phyloP scores from a whole-genome alignment of 1,140 invertebrate species.

The Caenorhabditis brenneri region DNA sequence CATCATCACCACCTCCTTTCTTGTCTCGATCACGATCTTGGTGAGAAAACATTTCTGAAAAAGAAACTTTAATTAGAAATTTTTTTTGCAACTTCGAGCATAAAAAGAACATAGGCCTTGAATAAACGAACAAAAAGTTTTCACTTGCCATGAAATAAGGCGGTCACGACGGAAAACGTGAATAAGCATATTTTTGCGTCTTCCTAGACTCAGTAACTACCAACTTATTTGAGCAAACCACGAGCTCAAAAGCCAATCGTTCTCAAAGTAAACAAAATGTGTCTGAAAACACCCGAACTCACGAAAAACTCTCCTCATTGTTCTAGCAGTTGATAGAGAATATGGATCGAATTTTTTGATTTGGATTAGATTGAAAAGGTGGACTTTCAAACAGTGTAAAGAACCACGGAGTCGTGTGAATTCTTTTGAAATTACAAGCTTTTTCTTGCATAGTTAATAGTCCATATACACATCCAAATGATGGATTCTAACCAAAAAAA shows the following conservation, averaged over 20 bases:
- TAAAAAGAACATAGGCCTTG: background rate
- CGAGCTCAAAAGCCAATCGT: background rate
- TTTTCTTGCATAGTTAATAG: no score
- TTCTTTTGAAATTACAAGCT: no score
- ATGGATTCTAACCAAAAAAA: no score
- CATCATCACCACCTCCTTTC: conserved; percentile 1
- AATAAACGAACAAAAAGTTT: background rate
- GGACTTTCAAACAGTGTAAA: no score
- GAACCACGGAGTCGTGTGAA: no score
- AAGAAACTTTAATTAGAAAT: background rate
- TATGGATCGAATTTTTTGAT: background rate
- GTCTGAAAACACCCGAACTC: conserved; percentile 12
- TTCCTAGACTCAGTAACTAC: background rate
- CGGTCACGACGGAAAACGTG: background rate
- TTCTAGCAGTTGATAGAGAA: background rate
- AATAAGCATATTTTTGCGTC: conserved; percentile 17
- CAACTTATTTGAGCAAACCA: conserved; percentile 7
- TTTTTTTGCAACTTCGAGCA: background rate
- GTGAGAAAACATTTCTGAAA: conserved; percentile 11
- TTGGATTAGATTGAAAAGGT: no score
- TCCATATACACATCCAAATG: no score
- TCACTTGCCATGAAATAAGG: background rate
- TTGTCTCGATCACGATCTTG: background rate
- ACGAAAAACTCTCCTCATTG: background rate
- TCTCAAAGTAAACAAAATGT: background rate